A percentile compares a stretch with the other conserved stretches of the same genome.
Evolutionary conservation across 37 sponge, comb jelly and placozoan species (phyloP).

Genomic region (Oscarella lobularis): DNA sequence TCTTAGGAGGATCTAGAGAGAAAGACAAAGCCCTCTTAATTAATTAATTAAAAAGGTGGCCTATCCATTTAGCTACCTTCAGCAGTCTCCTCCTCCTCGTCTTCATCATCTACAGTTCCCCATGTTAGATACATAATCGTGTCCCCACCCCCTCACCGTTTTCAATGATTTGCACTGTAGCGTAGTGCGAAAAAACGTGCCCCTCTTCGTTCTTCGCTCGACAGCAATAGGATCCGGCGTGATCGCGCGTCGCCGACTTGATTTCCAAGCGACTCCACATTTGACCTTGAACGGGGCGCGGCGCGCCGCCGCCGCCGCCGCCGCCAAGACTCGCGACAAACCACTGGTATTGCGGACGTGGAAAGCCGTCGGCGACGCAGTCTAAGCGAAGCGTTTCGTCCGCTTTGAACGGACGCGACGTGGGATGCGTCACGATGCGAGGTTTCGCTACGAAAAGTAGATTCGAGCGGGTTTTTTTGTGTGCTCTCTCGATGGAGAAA

Average conservation of each 20-base stretch:
- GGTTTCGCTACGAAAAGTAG: not conserved
- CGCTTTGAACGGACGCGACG: not conserved
- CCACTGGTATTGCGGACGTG: not conserved
- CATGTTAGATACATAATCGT: too few relatives aligned
- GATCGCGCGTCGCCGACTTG: not conserved
- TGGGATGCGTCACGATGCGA: not conserved
- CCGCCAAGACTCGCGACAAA: not conserved
- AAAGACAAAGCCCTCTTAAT: too few relatives aligned
- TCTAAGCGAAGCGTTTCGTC: not conserved
- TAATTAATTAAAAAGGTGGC: too few relatives aligned
- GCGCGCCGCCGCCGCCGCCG: not conserved
- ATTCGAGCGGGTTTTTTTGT: too few relatives aligned
- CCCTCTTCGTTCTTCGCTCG: not conserved
- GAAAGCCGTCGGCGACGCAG: not conserved
- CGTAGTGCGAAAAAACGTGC: not conserved
- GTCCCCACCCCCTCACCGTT: not conserved
- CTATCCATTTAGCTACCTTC: too few relatives aligned
- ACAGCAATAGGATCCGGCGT: not conserved
- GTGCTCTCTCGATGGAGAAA: too few relatives aligned
- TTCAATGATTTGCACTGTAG: not conserved
- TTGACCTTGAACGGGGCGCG: not conserved
- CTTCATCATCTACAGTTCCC: too few relatives aligned
- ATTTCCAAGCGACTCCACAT: not conserved
- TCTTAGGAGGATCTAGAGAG: too few relatives aligned
- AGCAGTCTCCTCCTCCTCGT: too few relatives aligned